Base-by-base conservation (phyloP, 2,888 invertebrate species). In the Campaea margaritaria region DNA sequence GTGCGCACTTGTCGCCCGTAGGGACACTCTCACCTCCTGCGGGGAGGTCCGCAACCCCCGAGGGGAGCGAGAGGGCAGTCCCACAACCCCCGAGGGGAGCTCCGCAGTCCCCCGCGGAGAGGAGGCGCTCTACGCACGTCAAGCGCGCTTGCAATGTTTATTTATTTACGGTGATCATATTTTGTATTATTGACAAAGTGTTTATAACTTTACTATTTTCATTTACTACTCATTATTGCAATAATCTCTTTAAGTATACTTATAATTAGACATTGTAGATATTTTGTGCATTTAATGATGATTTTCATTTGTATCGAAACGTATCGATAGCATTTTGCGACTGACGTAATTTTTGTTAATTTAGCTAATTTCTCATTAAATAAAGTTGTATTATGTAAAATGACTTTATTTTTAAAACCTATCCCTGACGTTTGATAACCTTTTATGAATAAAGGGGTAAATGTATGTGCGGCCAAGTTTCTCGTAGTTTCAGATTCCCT, bases 261-360 rank as follows among this genome's bases (percentile, higher is more conserved):
- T 52, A 48, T 57, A 41, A 43, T 56, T 55, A 62, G 51, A 60
- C 64, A 69, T 69, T 70, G 75, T 76, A 80, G 73, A 79, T 79
- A 74, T 76, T 78, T 77, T 72, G 73, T 78, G 81, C 82, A 79
- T 82, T 81, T 81, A 78, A 71, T 55, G 47, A 59, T 72, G 63
- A 67, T 67, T 72, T 76, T 66, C 66, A 69, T 77, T 76, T 65
- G 67, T 74, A 70, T 78, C 72, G 62, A 73, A 66, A 73, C 64
- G 69, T 71, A 73, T 72, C 66, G 71, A 78, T 72, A 54, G 52
- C 50, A 64, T 71, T 69, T 72, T 77, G 72, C 69, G 82, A 81
- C 81, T 80, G 81, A 81, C 65, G 74, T 74, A 72, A 74, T 74
- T 70, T 70, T 64, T 65, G 70, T 73, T 73, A 75, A 74, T 69